Evolutionary conservation across 64 coral and sea anemone species (phyloP).

Genomic region (Stichodactyla helianthus): DNA sequence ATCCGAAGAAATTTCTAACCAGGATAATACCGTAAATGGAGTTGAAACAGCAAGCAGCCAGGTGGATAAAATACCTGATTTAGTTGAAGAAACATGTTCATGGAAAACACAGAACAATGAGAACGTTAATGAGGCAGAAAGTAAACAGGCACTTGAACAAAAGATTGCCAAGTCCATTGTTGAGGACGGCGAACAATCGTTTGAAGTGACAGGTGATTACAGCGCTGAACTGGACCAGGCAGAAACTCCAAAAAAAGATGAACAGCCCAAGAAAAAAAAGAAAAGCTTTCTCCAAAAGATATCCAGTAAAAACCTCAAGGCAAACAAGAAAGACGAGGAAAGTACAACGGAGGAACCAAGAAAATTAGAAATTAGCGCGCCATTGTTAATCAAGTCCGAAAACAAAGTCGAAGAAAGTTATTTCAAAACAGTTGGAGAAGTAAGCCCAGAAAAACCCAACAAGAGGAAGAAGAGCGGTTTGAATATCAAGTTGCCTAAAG

Average conservation of each 20-base stretch:
- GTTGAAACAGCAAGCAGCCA: neutral
- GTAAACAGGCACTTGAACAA: neutral
- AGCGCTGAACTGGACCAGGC: neutral
- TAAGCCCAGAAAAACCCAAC: neutral
- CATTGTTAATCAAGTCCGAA: neutral
- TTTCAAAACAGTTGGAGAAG: neutral
- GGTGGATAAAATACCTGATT: neutral
- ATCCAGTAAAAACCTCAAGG: conserved; percentile 7
- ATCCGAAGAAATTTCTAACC: neutral
- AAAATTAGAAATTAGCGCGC: neutral
- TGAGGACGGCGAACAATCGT: neutral
- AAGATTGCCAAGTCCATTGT: neutral
- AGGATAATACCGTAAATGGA: neutral
- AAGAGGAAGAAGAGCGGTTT: conserved; percentile 21
- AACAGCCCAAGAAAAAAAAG: conserved; percentile 24
- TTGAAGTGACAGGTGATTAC: neutral
- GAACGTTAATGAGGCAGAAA: neutral
- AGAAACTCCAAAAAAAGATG: neutral
- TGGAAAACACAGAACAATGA: conserved; percentile 1
- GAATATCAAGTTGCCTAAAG: conserved; percentile 3
- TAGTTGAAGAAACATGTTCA: neutral
- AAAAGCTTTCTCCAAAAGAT: conserved; percentile 12
- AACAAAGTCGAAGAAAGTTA: neutral
- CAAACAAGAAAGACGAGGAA: conserved; percentile 7
- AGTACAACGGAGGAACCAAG: too few relatives aligned